phyloP scores from a whole-genome alignment of 2,113 vertebrate genomes.

The Syngnathoides biaculeatus region DNA sequence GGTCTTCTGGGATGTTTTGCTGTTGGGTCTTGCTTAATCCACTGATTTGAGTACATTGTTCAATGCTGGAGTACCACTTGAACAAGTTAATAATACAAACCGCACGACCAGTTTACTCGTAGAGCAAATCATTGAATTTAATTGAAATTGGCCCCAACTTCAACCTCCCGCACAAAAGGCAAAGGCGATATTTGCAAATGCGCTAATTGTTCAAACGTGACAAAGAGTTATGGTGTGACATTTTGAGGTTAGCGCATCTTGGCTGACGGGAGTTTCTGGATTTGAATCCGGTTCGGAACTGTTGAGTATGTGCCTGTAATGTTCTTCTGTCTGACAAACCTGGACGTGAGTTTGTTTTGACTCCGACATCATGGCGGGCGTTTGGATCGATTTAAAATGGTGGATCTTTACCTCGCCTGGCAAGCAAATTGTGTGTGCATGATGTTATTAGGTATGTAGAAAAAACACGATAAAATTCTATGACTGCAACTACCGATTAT shows the following conservation, averaged over 20 bases:
- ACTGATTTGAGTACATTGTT: neutral
- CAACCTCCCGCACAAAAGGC: neutral
- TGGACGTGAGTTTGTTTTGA: too few species aligned
- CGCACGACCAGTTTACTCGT: too few species aligned
- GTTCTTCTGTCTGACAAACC: too few species aligned
- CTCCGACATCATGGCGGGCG: too few species aligned
- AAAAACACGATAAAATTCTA: too few species aligned
- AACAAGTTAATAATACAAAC: neutral
- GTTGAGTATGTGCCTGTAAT: too few species aligned
- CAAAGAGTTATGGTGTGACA: neutral
- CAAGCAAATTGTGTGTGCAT: too few species aligned
- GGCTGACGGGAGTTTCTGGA: neutral
- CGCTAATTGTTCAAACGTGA: neutral
- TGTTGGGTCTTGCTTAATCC: neutral
- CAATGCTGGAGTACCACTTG: neutral
- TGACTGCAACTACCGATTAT: too few species aligned
- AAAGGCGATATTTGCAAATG: too few species aligned
- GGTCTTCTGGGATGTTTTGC: conserved; percentile 27
- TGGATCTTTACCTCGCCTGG: too few species aligned
- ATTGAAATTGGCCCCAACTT: neutral
- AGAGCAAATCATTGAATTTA: neutral
- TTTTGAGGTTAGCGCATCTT: neutral
- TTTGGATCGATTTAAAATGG: too few species aligned
- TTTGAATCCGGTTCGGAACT: neutral
- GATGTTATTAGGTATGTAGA: too few species aligned